Percentiles rank a stretch among this genome's conserved stretches.
phyloP scores from a whole-genome alignment of 2,113 vertebrate species.

The Thamnaconus septentrionalis region DNA sequence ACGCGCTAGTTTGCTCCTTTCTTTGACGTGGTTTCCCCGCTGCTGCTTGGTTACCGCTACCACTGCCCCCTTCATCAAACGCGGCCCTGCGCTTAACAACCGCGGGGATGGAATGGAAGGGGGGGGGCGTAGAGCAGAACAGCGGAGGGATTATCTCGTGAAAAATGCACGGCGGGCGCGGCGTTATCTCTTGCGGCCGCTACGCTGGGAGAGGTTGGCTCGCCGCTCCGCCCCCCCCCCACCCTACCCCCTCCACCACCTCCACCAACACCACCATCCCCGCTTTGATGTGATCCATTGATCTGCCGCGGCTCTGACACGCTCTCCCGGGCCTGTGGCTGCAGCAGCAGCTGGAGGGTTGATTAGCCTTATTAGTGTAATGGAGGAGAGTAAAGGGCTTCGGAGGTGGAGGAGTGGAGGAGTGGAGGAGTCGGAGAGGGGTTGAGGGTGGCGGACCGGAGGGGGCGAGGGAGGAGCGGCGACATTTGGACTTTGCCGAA shows the following conservation, averaged over 20 bases:
- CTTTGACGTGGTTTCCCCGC: conserved; percentile 30
- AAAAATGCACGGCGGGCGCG: conserved; percentile 73
- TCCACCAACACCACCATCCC: conserved; percentile 52
- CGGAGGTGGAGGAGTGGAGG: conserved; percentile 52
- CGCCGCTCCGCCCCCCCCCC: too few relatives aligned
- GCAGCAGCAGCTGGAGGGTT: conserved; percentile 62
- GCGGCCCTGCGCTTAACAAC: conserved; percentile 47
- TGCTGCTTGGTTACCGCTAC: conserved; percentile 25
- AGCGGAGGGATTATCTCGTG: conserved; percentile 71
- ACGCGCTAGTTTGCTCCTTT: conserved; percentile 32
- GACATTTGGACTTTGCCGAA: too few relatives aligned
- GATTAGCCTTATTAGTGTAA: conserved; percentile 76
- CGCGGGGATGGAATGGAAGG: conserved; percentile 29
- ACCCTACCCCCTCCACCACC: too few relatives aligned
- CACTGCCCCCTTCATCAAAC: conserved; percentile 60
- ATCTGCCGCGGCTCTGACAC: conserved; percentile 66
- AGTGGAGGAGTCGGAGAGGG: conserved; percentile 33
- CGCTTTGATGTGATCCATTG: conserved; percentile 76
- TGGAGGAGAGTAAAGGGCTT: conserved; percentile 66
- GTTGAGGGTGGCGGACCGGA: conserved; percentile 32
- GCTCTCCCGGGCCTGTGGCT: conserved; percentile 61
- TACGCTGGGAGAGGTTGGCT: conserved; percentile 30
- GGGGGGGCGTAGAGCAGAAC: conserved; percentile 44
- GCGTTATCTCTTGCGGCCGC: conserved; percentile 62
- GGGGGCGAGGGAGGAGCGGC: conserved; percentile 23